Evolutionary conservation across 2,888 invertebrate genomes (phyloP), one percentile per base, ranked within the genome.

Genomic region (Mantis religiosa): DNA sequence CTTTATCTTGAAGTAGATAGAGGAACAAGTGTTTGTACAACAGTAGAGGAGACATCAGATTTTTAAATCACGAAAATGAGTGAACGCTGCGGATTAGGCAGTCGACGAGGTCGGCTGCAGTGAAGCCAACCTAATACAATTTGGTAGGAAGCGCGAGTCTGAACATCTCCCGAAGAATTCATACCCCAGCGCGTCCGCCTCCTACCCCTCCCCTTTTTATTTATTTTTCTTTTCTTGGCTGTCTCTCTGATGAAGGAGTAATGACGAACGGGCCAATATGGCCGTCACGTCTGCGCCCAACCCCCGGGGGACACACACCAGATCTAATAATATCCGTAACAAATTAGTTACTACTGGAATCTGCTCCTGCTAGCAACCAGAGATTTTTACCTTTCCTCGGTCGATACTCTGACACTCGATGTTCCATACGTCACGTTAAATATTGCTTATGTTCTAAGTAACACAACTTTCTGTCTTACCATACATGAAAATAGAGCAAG

Each of bases 301-400:
- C 34, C 54, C 47, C 12, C 27, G 27, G 85, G 47, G 47, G 41
- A 14, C 41, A 27, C 84, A n/a, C 47, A 14, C 41, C 85, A 54
- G 85, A 85, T 85, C 85, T 85, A 85, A 85, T 85, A 85, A 85
- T 85, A 85, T 54, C 85, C 85, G 54, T 47, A 85, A 85, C 85
- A 47, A 85, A 85, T 85, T 85, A 85, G 85, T 47, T 85, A 47
- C 84, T 41, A n/a, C 84, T 14, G 47, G 14, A n/a, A 20, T 71
- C 54, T 71, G 54, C 54, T 71, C 6, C 12, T 6, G 12, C 41
- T 1, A 41, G 12, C 12, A 34, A 34, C 41, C 41, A 41, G 12
- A 3, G 12, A 12, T 41, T 41, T 41, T 41, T 41, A 2, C 30
- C 3, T 30, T 4, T 4, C 2, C 30, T 12, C 41, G 41, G 12